Conservation (phyloP, 1,140 invertebrate species). For the Branchinecta lynchi region DNA sequence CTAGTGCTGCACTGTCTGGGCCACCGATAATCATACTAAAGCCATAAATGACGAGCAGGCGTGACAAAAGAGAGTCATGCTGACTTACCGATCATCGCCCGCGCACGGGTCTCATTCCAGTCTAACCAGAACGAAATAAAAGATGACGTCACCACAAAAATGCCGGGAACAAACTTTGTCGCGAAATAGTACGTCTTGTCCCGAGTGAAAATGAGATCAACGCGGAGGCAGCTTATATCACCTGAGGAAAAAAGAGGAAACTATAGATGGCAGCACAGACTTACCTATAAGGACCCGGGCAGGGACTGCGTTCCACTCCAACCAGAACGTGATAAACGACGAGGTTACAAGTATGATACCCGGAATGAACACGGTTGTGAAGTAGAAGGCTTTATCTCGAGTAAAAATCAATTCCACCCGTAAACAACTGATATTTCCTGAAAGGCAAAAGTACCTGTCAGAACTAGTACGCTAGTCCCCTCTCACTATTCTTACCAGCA, state of each 20-base stretch:
- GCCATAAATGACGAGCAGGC: too few species aligned
- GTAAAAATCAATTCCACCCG: constrained; percentile 80
- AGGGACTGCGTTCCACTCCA: constrained; percentile 90
- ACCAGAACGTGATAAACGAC: constrained; percentile 86
- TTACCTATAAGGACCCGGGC: constrained; percentile 49
- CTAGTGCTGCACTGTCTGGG: too few species aligned
- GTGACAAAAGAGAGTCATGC: too few species aligned
- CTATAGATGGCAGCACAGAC: background rate
- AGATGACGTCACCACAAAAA: background rate
- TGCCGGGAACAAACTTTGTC: background rate
- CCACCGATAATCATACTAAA: too few species aligned
- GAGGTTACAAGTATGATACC: constrained; percentile 87
- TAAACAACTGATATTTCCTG: constrained; percentile 87
- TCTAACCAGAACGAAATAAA: constrained; percentile 11
- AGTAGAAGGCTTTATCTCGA: constrained; percentile 84
- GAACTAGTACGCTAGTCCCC: background rate
- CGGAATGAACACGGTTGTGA: constrained; percentile 88
- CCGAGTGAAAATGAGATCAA: background rate
- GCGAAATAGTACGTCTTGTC: constrained; percentile 3
- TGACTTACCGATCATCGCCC: constrained; percentile 56
- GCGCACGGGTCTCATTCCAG: constrained; percentile 18
- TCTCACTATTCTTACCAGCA: too few species aligned
- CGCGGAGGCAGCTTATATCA: background rate
- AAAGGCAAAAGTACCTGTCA: constrained; percentile 23
- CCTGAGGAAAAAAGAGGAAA: constrained; percentile 5